These are phyloP conservation scores for Watsonalla cultraria DNA, from an alignment of 2,888 invertebrate genomes.

Conservation along the genomic window DNA sequence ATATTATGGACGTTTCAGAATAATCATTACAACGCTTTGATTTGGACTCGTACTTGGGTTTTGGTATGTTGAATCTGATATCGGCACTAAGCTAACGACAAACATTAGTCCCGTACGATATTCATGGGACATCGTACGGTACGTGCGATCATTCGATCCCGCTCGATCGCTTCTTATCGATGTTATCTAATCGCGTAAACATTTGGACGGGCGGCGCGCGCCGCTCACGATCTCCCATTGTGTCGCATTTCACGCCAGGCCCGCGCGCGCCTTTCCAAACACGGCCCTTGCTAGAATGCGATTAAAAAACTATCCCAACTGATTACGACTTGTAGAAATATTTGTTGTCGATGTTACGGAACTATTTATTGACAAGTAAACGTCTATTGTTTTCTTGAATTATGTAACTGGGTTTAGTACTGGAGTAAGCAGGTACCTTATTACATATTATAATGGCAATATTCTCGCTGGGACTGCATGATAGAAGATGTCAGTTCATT, in stretches of 20 bases:
- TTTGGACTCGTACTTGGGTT: no score
- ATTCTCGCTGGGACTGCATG: not conserved
- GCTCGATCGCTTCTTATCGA: slow-evolving; percentile 44
- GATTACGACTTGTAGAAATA: slow-evolving; percentile 37
- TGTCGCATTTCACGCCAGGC: slow-evolving; percentile 57
- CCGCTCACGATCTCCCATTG: slow-evolving; percentile 52
- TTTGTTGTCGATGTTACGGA: slow-evolving; percentile 20
- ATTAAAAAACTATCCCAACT: slow-evolving; percentile 38
- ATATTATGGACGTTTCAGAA: no score
- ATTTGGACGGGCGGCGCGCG: slow-evolving; percentile 49
- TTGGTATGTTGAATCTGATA: no score
- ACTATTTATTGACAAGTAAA: not conserved
- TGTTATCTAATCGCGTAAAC: slow-evolving; percentile 62
- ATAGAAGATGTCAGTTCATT: no score
- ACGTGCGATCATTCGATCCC: slow-evolving; percentile 39
- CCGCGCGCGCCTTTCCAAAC: slow-evolving; percentile 42
- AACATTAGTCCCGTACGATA: slow-evolving; percentile 16
- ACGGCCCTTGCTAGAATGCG: slow-evolving; percentile 41
- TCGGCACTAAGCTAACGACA: not conserved
- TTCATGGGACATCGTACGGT: slow-evolving; percentile 27
- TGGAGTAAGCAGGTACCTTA: not conserved
- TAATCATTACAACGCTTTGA: no score
- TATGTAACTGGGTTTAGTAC: not conserved
- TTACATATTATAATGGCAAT: not conserved
- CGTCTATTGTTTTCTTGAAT: not conserved